phyloP scores from a whole-genome alignment of 2,888 invertebrate genomes.

The Aspidiotus destructor region DNA sequence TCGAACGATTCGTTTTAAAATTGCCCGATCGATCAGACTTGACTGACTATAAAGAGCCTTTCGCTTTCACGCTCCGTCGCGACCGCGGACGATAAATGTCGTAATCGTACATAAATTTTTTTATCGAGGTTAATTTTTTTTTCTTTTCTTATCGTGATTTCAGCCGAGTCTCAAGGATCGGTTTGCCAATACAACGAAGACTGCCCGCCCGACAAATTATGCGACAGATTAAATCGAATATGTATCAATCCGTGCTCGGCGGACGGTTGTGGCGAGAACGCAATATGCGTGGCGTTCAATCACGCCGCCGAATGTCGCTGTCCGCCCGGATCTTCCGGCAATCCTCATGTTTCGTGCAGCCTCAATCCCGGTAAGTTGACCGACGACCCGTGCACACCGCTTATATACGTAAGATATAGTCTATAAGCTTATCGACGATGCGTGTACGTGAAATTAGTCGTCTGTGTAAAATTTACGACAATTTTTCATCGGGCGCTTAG shows the following conservation, averaged over 20 bases:
- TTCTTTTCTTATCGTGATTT: conserved; percentile 36
- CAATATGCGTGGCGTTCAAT: conserved; percentile 64
- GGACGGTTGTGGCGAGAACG: conserved; percentile 71
- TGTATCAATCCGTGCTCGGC: conserved; percentile 73
- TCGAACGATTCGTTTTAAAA: too few relatives aligned
- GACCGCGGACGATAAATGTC: too few relatives aligned
- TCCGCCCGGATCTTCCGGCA: conserved; percentile 61
- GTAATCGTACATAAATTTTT: conserved; percentile 20
- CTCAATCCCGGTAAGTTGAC: conserved; percentile 37
- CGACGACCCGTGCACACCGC: too few relatives aligned
- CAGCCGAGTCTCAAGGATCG: conserved; percentile 47
- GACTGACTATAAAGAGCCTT: too few relatives aligned
- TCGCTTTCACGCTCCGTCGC: too few relatives aligned
- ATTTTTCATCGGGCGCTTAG: too few relatives aligned
- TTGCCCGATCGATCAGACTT: too few relatives aligned
- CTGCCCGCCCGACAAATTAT: conserved; percentile 74
- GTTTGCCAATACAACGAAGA: conserved; percentile 85
- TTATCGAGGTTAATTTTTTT: conserved; percentile 2
- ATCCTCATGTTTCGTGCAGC: conserved; percentile 63
- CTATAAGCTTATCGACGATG: too few relatives aligned
- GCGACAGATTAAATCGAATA: conserved; percentile 71
- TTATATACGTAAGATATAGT: too few relatives aligned
- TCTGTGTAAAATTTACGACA: too few relatives aligned
- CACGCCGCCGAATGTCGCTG: conserved; percentile 70
- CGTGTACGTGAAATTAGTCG: too few relatives aligned